These are phyloP conservation scores for Sceloporus tristichus DNA, from an alignment of 2,113 vertebrate species.

Conservation along the genomic window DNA sequence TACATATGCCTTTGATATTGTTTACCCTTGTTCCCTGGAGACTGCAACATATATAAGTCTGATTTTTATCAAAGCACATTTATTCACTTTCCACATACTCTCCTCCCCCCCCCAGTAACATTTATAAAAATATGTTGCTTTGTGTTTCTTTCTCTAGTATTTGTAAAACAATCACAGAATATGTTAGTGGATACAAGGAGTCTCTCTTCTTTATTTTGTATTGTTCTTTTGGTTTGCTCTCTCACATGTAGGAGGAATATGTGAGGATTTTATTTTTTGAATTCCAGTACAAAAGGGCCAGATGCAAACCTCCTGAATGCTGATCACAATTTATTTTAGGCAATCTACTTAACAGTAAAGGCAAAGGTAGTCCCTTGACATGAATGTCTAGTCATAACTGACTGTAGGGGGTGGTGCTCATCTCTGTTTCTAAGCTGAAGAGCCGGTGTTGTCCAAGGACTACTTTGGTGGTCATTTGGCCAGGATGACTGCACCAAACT, in stretches of 20 bases:
- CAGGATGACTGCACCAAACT: too few species aligned
- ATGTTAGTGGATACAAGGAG: neutral
- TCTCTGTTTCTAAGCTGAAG: too few species aligned
- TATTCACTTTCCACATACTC: constrained; percentile 15
- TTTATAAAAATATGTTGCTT: neutral
- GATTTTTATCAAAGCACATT: neutral
- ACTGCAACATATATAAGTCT: neutral
- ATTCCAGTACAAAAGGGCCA: neutral
- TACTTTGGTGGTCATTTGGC: too few species aligned
- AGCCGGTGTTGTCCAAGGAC: too few species aligned
- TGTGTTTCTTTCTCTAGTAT: neutral
- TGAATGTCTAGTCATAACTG: too few species aligned
- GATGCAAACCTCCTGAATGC: neutral
- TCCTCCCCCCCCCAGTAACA: neutral
- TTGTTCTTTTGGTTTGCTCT: neutral
- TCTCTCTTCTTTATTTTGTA: neutral
- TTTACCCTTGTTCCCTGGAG: constrained; percentile 29
- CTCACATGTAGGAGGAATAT: too few species aligned
- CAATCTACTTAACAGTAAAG: neutral
- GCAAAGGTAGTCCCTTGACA: too few species aligned
- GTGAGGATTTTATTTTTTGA: neutral
- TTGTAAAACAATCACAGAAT: fast-evolving
- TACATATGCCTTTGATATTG: constrained; percentile 38
- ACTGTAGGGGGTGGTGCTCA: too few species aligned
- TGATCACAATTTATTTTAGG: neutral